Conservation (phyloP, 2,797 vertebrate species). For the Craterocephalus amniculus region DNA sequence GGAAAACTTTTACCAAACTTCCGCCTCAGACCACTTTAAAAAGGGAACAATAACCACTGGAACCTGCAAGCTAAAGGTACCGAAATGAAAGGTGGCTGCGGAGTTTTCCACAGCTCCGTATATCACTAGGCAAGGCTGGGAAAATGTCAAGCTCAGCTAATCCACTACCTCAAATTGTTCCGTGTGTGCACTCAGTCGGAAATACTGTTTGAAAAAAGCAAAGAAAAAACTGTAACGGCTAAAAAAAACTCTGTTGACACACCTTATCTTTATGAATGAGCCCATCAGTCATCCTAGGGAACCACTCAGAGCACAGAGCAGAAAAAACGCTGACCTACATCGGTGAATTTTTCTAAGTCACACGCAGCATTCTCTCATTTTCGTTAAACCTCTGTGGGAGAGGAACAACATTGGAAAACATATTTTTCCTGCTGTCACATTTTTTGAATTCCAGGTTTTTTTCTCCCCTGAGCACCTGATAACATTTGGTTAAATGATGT, state of each 20-base stretch:
- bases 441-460: slow-evolving; percentile 26
- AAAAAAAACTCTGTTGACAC: slow-evolving; percentile 51
- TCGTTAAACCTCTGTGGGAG: slow-evolving; percentile 30
- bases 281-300: slow-evolving; percentile 59
- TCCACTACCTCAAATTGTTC: background rate
- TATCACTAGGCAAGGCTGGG: background rate
- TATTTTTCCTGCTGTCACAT: slow-evolving; percentile 24
- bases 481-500: slow-evolving; percentile 16
- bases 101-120: background rate
- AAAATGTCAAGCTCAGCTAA: background rate
- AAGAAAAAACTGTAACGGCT: slow-evolving; percentile 11
- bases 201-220: background rate
- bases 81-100: background rate
- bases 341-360: slow-evolving; percentile 46
- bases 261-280: slow-evolving; percentile 62
- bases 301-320: slow-evolving; percentile 53
- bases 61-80: background rate
- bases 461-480: background rate
- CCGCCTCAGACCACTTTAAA: background rate
- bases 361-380: slow-evolving; percentile 11
- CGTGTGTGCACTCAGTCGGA: background rate
- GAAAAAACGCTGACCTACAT: slow-evolving; percentile 70
- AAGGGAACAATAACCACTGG: background rate
- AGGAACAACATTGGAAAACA: slow-evolving; percentile 28
- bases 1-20: background rate